A percentile compares a stretch with the other conserved stretches of the same genome.
phyloP scores from a whole-genome alignment of 2,113 vertebrate species.

The Strigops habroptila region DNA sequence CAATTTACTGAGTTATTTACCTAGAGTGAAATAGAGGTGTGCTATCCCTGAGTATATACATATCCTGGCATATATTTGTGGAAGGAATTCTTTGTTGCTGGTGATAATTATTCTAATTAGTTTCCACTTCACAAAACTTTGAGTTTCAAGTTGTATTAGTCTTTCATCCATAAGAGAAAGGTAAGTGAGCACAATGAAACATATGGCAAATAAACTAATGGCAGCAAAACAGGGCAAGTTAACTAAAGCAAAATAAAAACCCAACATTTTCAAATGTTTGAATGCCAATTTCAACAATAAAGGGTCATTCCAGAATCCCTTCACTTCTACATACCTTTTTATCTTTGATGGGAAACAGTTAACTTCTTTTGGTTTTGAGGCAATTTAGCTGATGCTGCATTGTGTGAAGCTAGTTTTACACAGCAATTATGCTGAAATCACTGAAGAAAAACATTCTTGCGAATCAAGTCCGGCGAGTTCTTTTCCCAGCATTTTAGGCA shows the following conservation, averaged over 20 bases:
- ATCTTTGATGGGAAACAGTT: neutral
- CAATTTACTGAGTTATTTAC: neutral
- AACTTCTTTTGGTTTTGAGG: neutral
- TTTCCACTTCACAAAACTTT: neutral
- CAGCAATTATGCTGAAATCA: neutral
- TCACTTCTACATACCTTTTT: neutral
- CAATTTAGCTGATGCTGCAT: neutral
- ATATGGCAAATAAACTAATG: neutral
- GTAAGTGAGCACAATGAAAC: neutral
- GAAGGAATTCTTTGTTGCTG: neutral
- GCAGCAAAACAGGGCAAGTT: neutral
- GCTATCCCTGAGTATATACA: neutral
- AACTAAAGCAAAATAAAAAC: neutral
- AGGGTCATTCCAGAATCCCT: neutral
- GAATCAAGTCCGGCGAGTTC: neutral
- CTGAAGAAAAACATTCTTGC: neutral
- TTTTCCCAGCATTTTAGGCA: neutral
- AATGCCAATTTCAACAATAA: neutral
- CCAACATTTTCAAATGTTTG: neutral
- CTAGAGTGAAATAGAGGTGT: neutral
- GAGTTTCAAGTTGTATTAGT: neutral
- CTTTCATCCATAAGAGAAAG: neutral
- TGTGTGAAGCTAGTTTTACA: neutral
- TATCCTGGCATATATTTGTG: neutral
- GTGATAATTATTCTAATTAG: neutral